phyloP scores from a whole-genome alignment of 2,113 vertebrate species.

The Carettochelys insculpta region DNA sequence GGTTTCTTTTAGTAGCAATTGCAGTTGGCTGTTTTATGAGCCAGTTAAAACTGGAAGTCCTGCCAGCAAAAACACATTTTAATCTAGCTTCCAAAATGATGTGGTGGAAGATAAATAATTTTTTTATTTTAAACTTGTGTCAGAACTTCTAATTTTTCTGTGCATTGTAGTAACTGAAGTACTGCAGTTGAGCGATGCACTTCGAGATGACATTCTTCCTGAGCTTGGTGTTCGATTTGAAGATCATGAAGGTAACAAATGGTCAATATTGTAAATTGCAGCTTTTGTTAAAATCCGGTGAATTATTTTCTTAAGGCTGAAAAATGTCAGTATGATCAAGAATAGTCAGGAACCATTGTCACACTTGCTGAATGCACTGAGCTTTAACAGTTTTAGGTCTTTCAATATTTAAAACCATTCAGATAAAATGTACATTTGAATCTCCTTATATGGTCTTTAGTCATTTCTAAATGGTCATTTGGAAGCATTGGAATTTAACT shows the following conservation, averaged over 20 bases:
- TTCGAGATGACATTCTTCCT: slow-evolving; percentile 90
- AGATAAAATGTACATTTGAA: background rate
- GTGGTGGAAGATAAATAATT: background rate
- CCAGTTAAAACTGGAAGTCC: background rate
- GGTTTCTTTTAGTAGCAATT: background rate
- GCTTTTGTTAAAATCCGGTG: background rate
- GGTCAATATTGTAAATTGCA: background rate
- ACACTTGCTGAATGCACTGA: background rate
- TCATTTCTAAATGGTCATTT: background rate
- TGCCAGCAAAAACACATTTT: background rate
- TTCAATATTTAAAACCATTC: background rate
- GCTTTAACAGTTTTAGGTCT: background rate
- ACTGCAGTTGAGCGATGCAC: slow-evolving; percentile 86
- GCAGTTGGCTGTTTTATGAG: background rate
- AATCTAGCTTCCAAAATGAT: background rate
- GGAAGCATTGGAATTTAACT: background rate
- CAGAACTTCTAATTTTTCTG: background rate
- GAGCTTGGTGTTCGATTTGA: slow-evolving; percentile 95
- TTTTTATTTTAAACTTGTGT: background rate
- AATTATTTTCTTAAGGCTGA: background rate
- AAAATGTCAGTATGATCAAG: background rate
- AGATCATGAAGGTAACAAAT: slow-evolving; percentile 90
- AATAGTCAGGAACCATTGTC: background rate
- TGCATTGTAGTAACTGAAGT: slow-evolving; percentile 83
- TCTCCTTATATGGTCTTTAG: background rate